phyloP scores from a whole-genome alignment of 2,888 invertebrate genomes.

The Chrysomela aeneicollis region DNA sequence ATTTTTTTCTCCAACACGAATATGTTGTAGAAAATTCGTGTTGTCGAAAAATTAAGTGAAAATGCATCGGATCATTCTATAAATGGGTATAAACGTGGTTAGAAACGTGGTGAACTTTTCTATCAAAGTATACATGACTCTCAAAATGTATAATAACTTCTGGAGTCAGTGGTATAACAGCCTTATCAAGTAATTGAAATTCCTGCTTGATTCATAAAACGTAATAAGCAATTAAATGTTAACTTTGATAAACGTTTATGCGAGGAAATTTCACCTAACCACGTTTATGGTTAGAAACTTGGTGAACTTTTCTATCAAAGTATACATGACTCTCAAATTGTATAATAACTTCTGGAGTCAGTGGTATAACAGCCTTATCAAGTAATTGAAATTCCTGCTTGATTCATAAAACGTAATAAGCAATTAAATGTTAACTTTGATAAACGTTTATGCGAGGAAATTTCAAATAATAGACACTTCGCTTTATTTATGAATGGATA shows the following conservation, averaged over 20 bases:
- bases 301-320: background rate
- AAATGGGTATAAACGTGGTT: too few species aligned
- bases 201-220: conserved; percentile 20
- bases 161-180: background rate
- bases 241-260: conserved; percentile 34
- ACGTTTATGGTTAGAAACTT: too few species aligned
- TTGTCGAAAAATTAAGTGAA: too few species aligned
- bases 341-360: background rate
- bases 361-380: conserved; percentile 8
- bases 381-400: conserved; percentile 17
- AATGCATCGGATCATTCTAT: too few species aligned
- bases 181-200: conserved; percentile 22
- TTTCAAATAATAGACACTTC: conserved; percentile 38
- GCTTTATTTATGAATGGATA: conserved; percentile 37
- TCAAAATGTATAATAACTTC: too few species aligned
- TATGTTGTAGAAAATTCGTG: too few species aligned
- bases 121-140: background rate
- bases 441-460: conserved; percentile 32
- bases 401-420: conserved; percentile 30
- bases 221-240: conserved; percentile 32
- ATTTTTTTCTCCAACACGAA: too few species aligned
- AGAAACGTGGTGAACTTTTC: background rate
- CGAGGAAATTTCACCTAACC: conserved; percentile 31
- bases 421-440: conserved; percentile 33
- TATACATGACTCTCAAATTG: background rate